A percentile compares a stretch with the other conserved stretches of the same genome.
Conservation (phyloP, 2,888 invertebrate species). For the Bimastos eiseni region DNA sequence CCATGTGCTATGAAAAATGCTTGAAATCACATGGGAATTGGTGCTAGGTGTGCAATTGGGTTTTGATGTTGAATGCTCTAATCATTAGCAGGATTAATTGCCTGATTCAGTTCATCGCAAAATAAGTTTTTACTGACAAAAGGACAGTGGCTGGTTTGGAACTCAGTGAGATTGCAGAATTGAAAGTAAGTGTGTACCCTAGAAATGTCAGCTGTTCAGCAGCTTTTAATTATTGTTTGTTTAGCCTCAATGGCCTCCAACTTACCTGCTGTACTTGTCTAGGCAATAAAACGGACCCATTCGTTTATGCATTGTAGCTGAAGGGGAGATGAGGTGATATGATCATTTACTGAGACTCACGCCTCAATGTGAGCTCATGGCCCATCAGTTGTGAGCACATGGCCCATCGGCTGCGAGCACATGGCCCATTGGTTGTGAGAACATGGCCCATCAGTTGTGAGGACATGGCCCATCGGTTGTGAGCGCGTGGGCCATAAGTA, state of each 20-base stretch:
- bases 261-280: background rate
- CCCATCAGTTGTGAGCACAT: background rate
- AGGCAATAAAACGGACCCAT: background rate
- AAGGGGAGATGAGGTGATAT: background rate
- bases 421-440: too few species aligned
- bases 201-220: background rate
- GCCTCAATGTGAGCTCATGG: background rate
- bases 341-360: background rate
- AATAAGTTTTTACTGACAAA: background rate
- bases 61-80: background rate
- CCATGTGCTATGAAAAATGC: background rate
- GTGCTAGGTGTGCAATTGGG: background rate
- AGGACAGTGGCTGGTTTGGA: background rate
- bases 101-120: background rate
- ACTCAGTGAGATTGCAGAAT: background rate
- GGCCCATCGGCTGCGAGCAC: background rate
- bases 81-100: background rate
- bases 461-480: too few species aligned
- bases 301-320: background rate
- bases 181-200: background rate
- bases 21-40: background rate
- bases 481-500: too few species aligned
- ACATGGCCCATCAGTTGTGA: too few species aligned
- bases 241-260: background rate
- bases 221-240: background rate